Conservation (phyloP, 2,113 vertebrate genomes). For the Acrocephalus kingi region DNA sequence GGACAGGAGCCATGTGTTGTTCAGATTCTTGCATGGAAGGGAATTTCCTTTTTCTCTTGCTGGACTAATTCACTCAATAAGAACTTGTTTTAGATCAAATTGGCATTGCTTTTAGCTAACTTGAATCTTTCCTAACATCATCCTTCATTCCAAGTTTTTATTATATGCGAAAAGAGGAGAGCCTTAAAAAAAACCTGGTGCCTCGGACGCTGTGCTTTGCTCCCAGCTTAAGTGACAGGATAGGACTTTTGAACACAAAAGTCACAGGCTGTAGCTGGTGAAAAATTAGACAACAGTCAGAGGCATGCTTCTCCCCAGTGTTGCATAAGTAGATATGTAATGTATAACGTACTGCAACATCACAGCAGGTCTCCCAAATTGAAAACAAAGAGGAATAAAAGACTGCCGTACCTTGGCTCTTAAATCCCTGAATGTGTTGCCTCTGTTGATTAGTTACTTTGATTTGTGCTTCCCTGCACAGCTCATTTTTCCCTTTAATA, state of each 20-base stretch:
- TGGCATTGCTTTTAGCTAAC: background rate
- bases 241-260: background rate
- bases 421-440: slow-evolving; percentile 48
- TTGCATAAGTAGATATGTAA: slow-evolving; percentile 26
- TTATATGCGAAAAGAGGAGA: background rate
- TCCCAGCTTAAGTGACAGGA: background rate
- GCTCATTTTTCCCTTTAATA: slow-evolving; percentile 60
- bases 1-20: slow-evolving; percentile 43
- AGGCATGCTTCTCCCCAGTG: background rate
- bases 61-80: background rate
- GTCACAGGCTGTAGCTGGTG: background rate
- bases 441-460: slow-evolving; percentile 60
- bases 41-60: background rate
- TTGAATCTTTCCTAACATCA: background rate
- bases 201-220: background rate
- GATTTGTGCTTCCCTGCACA: slow-evolving; percentile 43
- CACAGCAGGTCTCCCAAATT: slow-evolving; percentile 50
- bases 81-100: background rate
- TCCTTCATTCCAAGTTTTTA: background rate
- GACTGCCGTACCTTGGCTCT: slow-evolving; percentile 25
- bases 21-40: slow-evolving; percentile 32
- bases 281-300: slow-evolving; percentile 4
- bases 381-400: slow-evolving; percentile 54
- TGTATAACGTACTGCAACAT: background rate
- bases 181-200: background rate